A percentile compares a stretch with the other conserved stretches of the same genome.
Evolutionary conservation across 2,888 invertebrate genomes (phyloP).

Genomic region (Platycheirus albimanus): DNA sequence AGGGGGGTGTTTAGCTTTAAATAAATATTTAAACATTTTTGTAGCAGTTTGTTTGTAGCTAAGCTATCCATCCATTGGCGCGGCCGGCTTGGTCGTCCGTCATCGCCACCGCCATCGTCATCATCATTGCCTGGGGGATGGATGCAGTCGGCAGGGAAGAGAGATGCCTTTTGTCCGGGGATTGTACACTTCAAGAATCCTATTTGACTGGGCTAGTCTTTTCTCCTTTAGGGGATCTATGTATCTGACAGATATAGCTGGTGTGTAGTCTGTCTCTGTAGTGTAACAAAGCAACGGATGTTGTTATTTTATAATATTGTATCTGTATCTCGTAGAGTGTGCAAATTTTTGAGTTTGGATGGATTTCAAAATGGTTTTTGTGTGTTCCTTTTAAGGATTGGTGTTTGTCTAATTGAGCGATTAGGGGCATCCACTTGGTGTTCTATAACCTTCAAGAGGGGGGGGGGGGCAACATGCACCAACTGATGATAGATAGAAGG

Average conservation of each 20-base stretch:
- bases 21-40: slow-evolving; percentile 68
- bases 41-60: slow-evolving; percentile 39
- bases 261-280: neutral
- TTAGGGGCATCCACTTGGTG: slow-evolving; percentile 13
- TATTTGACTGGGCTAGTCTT: slow-evolving; percentile 3
- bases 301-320: slow-evolving; percentile 44
- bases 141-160: neutral
- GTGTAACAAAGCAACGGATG: slow-evolving; percentile 62
- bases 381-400: neutral
- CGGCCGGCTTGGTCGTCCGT: too few species aligned
- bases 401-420: slow-evolving; percentile 51
- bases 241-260: too few species aligned
- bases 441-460: slow-evolving; percentile 29
- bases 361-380: slow-evolving; percentile 11
- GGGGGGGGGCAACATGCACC: too few species aligned
- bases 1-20: slow-evolving; percentile 53
- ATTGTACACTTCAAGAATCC: slow-evolving; percentile 31
- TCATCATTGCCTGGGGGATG: slow-evolving; percentile 14
- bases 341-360: slow-evolving; percentile 28
- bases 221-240: slow-evolving; percentile 9
- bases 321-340: slow-evolving; percentile 15
- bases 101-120: too few species aligned
- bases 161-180: slow-evolving; percentile 25
- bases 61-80: neutral
- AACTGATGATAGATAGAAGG: neutral